phyloP scores from a whole-genome alignment of 2,113 vertebrate species.

The Myotis davidii region DNA sequence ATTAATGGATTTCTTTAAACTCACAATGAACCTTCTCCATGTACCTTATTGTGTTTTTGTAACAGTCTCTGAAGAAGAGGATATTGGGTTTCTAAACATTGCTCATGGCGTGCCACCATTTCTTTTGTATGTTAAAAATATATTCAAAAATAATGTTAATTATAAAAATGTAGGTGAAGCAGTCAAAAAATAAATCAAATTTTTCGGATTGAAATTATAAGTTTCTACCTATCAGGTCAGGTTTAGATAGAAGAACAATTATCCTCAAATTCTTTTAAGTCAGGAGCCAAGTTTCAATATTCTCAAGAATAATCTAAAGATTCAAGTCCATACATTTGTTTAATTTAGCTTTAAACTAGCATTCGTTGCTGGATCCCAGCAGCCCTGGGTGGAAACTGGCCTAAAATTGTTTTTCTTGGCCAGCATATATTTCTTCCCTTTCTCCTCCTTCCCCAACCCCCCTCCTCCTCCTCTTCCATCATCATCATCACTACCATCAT shows the following conservation, averaged over 20 bases:
- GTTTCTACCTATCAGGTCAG: background rate
- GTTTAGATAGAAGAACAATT: background rate
- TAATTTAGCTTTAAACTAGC: background rate
- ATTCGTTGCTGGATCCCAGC: background rate
- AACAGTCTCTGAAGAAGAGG: background rate
- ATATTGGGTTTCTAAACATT: conserved; percentile 43
- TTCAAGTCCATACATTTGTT: background rate
- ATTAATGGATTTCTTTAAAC: conserved; percentile 58
- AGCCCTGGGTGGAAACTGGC: background rate
- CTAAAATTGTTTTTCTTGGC: background rate
- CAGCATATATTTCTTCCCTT: background rate
- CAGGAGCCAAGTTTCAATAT: background rate
- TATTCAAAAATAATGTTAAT: background rate
- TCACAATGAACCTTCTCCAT: conserved; percentile 5
- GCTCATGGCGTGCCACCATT: background rate
- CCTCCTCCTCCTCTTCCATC: background rate
- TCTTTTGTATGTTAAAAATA: background rate
- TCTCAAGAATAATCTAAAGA: background rate
- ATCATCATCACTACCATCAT: too few species aligned
- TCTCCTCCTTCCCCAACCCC: background rate
- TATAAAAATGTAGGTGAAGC: background rate
- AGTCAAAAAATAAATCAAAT: background rate
- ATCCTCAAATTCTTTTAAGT: background rate
- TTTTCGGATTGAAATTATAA: background rate
- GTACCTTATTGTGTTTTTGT: background rate